phyloP scores from a whole-genome alignment of 2,113 vertebrate species.

The Megaceryle torquata region DNA sequence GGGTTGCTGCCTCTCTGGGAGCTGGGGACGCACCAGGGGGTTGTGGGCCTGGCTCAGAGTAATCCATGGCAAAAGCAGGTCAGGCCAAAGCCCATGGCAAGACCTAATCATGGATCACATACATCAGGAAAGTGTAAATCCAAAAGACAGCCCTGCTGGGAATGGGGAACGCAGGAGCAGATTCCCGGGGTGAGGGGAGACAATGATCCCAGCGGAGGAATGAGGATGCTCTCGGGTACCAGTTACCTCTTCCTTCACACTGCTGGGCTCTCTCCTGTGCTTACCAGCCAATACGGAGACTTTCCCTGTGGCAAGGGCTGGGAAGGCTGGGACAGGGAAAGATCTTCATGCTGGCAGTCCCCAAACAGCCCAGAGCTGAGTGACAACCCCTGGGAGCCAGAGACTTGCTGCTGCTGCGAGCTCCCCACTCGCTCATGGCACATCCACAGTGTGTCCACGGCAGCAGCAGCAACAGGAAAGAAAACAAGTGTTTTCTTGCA shows the following conservation, averaged over 20 bases:
- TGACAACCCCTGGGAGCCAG: neutral
- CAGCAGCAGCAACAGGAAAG: neutral
- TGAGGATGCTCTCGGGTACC: neutral
- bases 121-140: neutral
- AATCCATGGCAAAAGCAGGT: neutral
- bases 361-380: neutral
- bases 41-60: neutral
- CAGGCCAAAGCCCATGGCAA: neutral
- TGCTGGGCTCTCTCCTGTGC: neutral
- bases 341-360: neutral
- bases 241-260: neutral
- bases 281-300: neutral
- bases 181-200: accelerated
- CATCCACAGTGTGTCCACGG: accelerated
- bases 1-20: accelerated
- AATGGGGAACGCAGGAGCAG: neutral
- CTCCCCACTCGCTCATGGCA: neutral
- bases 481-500: neutral
- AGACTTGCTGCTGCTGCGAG: neutral
- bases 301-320: neutral
- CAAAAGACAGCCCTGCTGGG: accelerated
- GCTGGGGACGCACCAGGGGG: neutral
- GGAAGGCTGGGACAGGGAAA: neutral
- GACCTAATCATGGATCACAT: neutral
- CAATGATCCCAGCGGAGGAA: neutral